Percentiles rank a stretch among this genome's conserved stretches.
Evolutionary conservation across 2,888 invertebrate genomes (phyloP).

Genomic region (Eupithecia vulgata): DNA sequence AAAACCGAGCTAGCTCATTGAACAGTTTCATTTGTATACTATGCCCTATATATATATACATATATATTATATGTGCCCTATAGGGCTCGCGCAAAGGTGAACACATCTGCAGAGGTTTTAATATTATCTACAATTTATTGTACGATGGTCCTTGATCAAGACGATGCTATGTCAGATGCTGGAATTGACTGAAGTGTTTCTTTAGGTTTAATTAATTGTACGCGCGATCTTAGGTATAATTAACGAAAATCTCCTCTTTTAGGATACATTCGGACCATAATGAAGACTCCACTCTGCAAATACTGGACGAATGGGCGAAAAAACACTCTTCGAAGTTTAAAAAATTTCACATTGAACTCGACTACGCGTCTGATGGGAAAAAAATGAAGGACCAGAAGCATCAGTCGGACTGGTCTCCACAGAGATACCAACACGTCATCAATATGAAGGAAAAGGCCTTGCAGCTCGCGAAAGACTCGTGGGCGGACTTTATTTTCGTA

Average conservation of each 20-base stretch:
- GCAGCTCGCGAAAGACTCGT: slow-evolving; percentile 87
- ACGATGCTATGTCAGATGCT: too few relatives aligned
- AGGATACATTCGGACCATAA: slow-evolving; percentile 96
- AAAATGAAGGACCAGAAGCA: slow-evolving; percentile 84
- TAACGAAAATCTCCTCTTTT: not conserved
- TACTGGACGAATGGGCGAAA: slow-evolving; percentile 90
- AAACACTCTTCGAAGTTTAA: slow-evolving; percentile 87
- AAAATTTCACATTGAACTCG: slow-evolving; percentile 85
- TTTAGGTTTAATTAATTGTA: too few relatives aligned
- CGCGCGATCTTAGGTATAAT: not conserved
- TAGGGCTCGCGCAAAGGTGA: too few relatives aligned
- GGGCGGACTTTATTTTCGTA: slow-evolving; percentile 96
- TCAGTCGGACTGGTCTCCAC: slow-evolving; percentile 89
- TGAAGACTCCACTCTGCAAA: slow-evolving; percentile 88
- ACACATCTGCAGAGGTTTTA: too few relatives aligned
- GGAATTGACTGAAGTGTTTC: too few relatives aligned
- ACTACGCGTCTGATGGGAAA: slow-evolving; percentile 60
- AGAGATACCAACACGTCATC: slow-evolving; percentile 91
- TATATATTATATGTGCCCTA: too few relatives aligned
- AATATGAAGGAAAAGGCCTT: slow-evolving; percentile 90
- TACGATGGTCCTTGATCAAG: too few relatives aligned
- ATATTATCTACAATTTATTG: too few relatives aligned
- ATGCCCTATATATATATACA: too few relatives aligned
- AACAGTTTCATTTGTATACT: too few relatives aligned
- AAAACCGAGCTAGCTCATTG: too few relatives aligned